Base-by-base conservation (phyloP, 2,888 invertebrate species). In the Oegoconia quadripuncta region DNA sequence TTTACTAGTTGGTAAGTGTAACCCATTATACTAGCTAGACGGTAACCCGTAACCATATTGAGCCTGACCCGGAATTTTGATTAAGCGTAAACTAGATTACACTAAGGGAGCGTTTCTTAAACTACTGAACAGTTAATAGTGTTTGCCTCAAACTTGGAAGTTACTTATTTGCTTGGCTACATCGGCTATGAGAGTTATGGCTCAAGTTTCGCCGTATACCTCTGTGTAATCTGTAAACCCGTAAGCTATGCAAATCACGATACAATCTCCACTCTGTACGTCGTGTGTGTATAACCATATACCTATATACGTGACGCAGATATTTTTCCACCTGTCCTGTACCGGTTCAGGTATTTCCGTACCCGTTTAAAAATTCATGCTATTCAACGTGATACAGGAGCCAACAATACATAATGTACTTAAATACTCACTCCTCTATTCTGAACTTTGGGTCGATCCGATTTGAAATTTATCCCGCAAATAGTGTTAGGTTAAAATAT, bases 21-120 rank as follows among this genome's bases (percentile, higher is more conserved):
- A 54, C 52, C 55, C 48, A 58, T 64, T 64, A 68, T 53, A 39
- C 55, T 60, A n/a, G n/a, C n/a, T n/a, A 56, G 53, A 52, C 42
- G 55, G 56, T 53, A 65, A 62, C 57, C 64, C 64, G 54, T 61
- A 67, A 60, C 64, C 67, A 69, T 67, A 74, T 70, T 70, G 68
- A 59, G 66, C 66, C 65, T 65, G 71, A 74, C 79, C 78, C 77
- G 58, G 74, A 78, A 80, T 81, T 81, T 77, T 80, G 80, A 81
- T 81, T 79, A 80, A 76, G 76, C 65, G 68, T 64, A 70, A 80
- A 80, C 75, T 71, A 78, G 80, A 80, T 80, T 80, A 78, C 70
- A 60, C 60, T 66, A 59, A 64, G 73, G 72, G 73, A 64, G 73
- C 70, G 72, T 78, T 79, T 79, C 81, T 78, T 77, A 78, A 81